Base-by-base conservation (phyloP, 53 echinoderm and acorn worm genomes). In the Zoroaster sp. region DNA sequence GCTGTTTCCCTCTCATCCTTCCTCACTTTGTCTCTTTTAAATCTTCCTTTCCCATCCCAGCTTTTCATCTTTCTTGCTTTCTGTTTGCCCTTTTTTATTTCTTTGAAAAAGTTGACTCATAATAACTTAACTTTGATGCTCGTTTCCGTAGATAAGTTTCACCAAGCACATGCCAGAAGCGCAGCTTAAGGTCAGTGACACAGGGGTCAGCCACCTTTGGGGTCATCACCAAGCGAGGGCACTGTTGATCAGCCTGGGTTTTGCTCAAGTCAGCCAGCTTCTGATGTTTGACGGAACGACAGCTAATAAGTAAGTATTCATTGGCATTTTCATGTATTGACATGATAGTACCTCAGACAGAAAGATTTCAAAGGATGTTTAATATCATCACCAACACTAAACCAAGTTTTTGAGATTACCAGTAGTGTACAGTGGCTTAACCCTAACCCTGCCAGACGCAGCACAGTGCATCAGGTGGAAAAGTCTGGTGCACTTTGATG, bases 111-210 rank as follows among this genome's bases (percentile, higher is more conserved):
- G 28, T 35, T 3, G 2, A 36, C 17, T 17, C 36, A 17, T 23
- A 40, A 41, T 5, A 52, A 37, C 35, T 23, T 18, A 20, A 5
- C 9, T 36, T 18, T 72, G 30, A 72, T n/a, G 32, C 2, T 80
- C 35, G 53, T 43, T 86, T 33, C 9, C 41, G 5, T 54, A 97
- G 97, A 75, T 97, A 36, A 88, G 95, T 36, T 87, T 97, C 67
- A 97, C 97, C 52, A 93, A 92, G 75, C 97, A 97, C 89, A 93
- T 95, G 95, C 92, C 95, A 4, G 94, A 95, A 69, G 75, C 94
- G 35, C 97, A 97, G 76, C 94, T 97, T 20, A 89, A 90, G 81
- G 87, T 83, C 47, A 88, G 75, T 38, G 97, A 97, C 75, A 75
- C 90, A 9, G 95, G 95, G 47, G 95, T 97, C 9, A 85, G 88